Evolutionary conservation across 2,888 invertebrate genomes (phyloP).

Genomic region (Uropetala carovei): DNA sequence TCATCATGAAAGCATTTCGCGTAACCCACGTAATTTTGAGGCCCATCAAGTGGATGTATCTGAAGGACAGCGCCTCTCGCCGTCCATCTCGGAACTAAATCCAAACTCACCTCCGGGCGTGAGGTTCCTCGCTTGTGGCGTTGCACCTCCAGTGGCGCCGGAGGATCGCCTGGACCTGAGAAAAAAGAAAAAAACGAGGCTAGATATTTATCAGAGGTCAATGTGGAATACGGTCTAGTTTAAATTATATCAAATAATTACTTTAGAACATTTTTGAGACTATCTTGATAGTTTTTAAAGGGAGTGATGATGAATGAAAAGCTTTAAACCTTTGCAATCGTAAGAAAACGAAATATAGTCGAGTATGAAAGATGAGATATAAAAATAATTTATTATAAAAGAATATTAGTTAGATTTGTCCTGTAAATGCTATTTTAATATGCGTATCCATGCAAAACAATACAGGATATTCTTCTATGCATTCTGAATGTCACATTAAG

Average conservation of each 20-base stretch:
- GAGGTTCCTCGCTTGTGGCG: constrained; percentile 85
- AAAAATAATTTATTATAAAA: background rate
- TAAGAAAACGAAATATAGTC: background rate
- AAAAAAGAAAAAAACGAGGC: constrained; percentile 10
- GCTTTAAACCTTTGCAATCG: background rate
- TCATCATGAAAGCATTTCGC: no score
- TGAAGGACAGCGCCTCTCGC: no score
- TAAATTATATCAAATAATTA: background rate
- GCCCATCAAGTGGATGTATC: no score
- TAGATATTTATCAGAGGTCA: background rate
- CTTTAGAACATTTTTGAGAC: background rate
- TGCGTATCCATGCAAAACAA: no score
- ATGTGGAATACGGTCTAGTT: background rate
- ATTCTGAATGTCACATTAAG: no score
- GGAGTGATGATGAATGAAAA: no score
- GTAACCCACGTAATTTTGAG: no score
- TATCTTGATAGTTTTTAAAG: background rate
- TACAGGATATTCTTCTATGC: no score
- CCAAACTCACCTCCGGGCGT: constrained; percentile 84
- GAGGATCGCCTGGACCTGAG: constrained; percentile 88
- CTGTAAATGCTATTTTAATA: no score
- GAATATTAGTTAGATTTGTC: no score
- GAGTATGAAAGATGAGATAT: background rate
- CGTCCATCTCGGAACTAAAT: background rate
- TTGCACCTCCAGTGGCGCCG: constrained; percentile 83